These are phyloP conservation scores for Sussaba pulchella DNA, from an alignment of 2,888 invertebrate genomes.

Conservation along the genomic window DNA sequence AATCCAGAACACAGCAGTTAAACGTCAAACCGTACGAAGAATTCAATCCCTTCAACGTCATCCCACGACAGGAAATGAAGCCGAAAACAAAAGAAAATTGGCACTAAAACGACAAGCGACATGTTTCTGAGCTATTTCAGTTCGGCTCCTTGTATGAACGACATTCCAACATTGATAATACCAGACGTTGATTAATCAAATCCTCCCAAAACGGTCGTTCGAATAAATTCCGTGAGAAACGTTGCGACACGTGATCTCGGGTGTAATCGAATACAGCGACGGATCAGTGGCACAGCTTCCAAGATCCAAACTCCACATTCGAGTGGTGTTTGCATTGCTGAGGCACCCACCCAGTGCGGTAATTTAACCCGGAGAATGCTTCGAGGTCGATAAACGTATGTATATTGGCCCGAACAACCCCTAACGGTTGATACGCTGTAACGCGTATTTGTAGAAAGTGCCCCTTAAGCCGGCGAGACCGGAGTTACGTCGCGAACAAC, in stretches of 20 bases:
- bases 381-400: constrained; percentile 74
- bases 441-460: constrained; percentile 49
- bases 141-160: no score
- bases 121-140: no score
- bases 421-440: constrained; percentile 55
- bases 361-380: constrained; percentile 74
- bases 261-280: constrained; percentile 70
- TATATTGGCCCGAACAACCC: constrained; percentile 67
- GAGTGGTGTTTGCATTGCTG: constrained; percentile 74
- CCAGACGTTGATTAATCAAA: not conserved
- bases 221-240: not conserved
- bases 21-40: no score
- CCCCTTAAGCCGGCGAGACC: constrained; percentile 48
- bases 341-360: constrained; percentile 60
- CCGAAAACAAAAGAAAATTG: no score
- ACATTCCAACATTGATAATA: no score
- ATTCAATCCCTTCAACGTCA: not conserved
- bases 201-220: not conserved
- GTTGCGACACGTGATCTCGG: constrained; percentile 24
- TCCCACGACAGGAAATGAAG: no score
- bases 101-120: no score
- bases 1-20: no score
- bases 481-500: constrained; percentile 35
- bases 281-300: constrained; percentile 65
- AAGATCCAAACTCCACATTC: constrained; percentile 9